Evolutionary conservation across 2,797 vertebrate species (phyloP).

Genomic region (Emydoidea blandingii): DNA sequence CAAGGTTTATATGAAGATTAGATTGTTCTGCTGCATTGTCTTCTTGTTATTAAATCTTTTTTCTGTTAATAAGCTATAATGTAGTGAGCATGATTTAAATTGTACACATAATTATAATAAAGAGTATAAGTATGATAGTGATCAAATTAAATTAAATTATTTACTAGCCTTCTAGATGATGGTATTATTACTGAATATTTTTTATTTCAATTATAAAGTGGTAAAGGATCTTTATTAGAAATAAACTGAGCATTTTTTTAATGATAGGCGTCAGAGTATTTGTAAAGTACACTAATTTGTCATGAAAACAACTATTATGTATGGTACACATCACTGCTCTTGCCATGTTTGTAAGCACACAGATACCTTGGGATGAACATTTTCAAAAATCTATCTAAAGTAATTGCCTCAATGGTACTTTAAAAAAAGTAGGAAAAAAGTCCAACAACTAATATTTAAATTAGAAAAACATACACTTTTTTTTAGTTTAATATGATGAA

Average conservation of each 20-base stretch:
- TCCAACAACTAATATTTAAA: neutral
- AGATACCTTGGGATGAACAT: neutral
- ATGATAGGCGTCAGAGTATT: slow-evolving; percentile 7
- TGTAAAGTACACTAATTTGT: neutral
- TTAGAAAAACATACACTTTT: neutral
- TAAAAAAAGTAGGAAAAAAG: neutral
- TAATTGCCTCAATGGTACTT: neutral
- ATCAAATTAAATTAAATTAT: slow-evolving; percentile 61
- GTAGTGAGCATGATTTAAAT: slow-evolving; percentile 54
- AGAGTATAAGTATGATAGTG: slow-evolving; percentile 31
- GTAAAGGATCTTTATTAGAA: slow-evolving; percentile 37
- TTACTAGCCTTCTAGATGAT: slow-evolving; percentile 1
- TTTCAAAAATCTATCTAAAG: neutral
- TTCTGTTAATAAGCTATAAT: slow-evolving; percentile 62
- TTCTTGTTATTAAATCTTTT: slow-evolving; percentile 59
- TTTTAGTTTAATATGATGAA: neutral
- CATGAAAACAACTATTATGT: neutral
- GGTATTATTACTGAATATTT: slow-evolving; percentile 22
- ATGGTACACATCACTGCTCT: neutral
- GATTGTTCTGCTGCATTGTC: slow-evolving; percentile 17
- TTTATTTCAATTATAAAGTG: slow-evolving; percentile 26
- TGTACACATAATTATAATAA: slow-evolving; percentile 33
- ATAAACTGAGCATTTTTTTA: slow-evolving; percentile 21
- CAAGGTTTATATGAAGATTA: slow-evolving; percentile 40
- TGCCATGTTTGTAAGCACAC: neutral